Evolutionary conservation across 2,797 vertebrate genomes (phyloP).

Genomic region (Vespertilio murinus): DNA sequence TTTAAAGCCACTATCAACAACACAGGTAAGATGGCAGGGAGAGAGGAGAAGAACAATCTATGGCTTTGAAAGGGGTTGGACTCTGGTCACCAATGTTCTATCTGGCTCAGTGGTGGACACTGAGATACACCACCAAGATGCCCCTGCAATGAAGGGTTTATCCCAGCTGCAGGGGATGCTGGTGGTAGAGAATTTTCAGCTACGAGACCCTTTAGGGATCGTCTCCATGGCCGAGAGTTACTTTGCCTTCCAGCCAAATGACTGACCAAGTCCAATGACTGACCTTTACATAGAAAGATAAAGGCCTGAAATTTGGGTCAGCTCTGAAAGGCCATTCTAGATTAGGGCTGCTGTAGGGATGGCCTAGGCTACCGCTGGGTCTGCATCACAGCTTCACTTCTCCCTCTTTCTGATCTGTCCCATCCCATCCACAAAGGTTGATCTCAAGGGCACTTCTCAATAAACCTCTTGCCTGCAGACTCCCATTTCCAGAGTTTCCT

Average conservation of each 20-base stretch:
- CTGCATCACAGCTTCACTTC: not conserved
- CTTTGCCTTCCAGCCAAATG: not conserved
- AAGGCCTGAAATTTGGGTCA: not conserved
- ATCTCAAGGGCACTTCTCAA: not conserved
- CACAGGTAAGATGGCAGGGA: not conserved
- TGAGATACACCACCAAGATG: not conserved
- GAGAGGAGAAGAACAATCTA: not conserved
- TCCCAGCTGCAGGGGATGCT: not conserved
- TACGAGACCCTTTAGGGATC: no score
- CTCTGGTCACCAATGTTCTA: not conserved
- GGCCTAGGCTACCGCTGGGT: accelerated
- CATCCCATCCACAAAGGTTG: not conserved
- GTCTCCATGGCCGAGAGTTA: not conserved
- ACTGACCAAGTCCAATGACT: not conserved
- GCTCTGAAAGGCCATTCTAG: not conserved
- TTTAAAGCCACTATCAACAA: not conserved
- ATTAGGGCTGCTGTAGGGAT: not conserved
- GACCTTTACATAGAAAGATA: not conserved
- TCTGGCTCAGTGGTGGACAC: not conserved
- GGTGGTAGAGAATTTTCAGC: not conserved
- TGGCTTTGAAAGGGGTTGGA: not conserved
- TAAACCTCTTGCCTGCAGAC: not conserved
- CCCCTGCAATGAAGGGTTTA: not conserved
- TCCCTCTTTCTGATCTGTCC: no score
- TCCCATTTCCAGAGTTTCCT: not conserved